phyloP scores from a whole-genome alignment of 1,140 invertebrate genomes.

The Aphidius ervi region DNA sequence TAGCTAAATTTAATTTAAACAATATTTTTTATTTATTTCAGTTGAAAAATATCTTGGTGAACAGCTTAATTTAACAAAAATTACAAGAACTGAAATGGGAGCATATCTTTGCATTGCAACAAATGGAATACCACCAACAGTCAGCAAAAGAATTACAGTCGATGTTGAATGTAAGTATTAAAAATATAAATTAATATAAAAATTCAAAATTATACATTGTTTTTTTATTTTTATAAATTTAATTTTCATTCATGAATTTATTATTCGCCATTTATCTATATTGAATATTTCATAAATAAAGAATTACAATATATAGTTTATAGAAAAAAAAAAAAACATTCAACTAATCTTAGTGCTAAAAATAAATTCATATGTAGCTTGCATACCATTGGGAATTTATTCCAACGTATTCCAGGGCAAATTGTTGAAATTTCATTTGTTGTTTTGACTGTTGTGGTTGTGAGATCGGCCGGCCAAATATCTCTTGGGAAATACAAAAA shows the following conservation, averaged over 20 bases:
- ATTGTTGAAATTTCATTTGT: slow-evolving; percentile 45
- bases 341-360: no score
- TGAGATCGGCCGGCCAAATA: slow-evolving; percentile 26
- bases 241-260: no score
- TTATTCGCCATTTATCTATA: no score
- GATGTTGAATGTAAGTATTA: slow-evolving; percentile 80
- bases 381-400: no score
- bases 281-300: no score
- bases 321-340: no score
- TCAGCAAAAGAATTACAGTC: slow-evolving; percentile 83
- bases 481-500: slow-evolving; percentile 44
- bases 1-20: slow-evolving; percentile 3
- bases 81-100: slow-evolving; percentile 83
- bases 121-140: slow-evolving; percentile 81
- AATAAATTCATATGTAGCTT: no score
- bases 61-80: slow-evolving; percentile 75
- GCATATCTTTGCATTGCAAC: slow-evolving; percentile 79
- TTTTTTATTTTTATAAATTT: no score
- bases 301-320: no score
- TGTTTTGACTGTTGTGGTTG: slow-evolving; percentile 20
- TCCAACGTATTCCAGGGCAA: slow-evolving; percentile 2
- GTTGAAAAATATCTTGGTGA: slow-evolving; percentile 75
- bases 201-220: no score
- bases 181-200: slow-evolving; percentile 1
- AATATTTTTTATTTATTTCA: slow-evolving; percentile 48